Conservation (phyloP, 2,797 vertebrate species). For the Dermochelys coriacea region DNA sequence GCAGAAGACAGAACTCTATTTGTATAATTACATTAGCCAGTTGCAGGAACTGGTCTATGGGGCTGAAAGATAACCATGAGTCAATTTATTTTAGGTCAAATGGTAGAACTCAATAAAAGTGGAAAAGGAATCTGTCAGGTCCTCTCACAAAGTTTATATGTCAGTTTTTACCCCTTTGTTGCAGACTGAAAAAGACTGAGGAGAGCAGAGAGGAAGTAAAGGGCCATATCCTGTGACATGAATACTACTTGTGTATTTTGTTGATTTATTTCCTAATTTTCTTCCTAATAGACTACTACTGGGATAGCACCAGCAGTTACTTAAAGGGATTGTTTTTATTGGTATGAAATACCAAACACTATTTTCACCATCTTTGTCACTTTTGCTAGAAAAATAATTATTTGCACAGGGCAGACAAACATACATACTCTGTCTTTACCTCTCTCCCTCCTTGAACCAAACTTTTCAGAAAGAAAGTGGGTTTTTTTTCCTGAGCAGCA, state of each 20-base stretch:
- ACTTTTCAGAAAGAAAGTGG: background rate
- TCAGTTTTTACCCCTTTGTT: background rate
- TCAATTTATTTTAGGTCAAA: background rate
- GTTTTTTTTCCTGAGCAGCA: background rate
- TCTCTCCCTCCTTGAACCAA: background rate
- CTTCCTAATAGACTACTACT: background rate
- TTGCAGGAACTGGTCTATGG: background rate
- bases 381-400: conserved; percentile 16
- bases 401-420: background rate
- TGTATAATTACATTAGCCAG: background rate
- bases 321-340: background rate
- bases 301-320: background rate
- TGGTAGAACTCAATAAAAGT: background rate
- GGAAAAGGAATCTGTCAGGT: rapidly evolving
- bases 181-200: background rate
- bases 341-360: background rate
- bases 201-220: background rate
- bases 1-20: background rate
- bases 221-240: background rate
- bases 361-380: background rate
- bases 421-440: background rate
- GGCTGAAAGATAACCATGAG: background rate
- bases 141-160: background rate
- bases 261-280: background rate
- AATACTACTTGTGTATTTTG: background rate